Evolutionary conservation across 2,797 vertebrate genomes (phyloP), one percentile per base, ranked within the genome.

Genomic region (Oceanodroma leucorhoa): DNA sequence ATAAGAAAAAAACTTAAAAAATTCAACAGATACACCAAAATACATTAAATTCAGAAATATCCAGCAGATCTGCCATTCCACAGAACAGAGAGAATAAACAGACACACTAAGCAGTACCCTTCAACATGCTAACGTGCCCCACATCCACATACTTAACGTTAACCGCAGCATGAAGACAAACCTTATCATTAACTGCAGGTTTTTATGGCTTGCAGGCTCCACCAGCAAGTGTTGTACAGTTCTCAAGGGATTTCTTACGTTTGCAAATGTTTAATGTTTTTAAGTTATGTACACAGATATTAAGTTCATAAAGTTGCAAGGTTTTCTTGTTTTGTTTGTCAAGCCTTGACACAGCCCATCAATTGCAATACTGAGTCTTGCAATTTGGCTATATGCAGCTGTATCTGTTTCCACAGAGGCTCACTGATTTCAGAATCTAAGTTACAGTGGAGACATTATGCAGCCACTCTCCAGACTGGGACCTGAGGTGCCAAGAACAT

Each of bases 171-270:
- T 2, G 7, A 80, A 85, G 60, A 67, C 89, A 94, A 89, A 60
- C 72, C 85, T 89, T 80, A 87, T 78, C 92, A 60, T 45, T 76
- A 77, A 80, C 67, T 70, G 84, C 89, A 94, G 64, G 43, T 80
- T 87, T 89, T 57, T 57, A 83, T 26, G 57, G 64, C 34, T 90
- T 57, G 29, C 36, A 87, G 64, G 36, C 84, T 87, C 60, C 53
- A 50, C 43, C 60, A 83, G 45, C 64, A 82, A 73, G 43, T 1
- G 3, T 40, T n/a, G 6, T 23, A 73, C 12, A 36, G 2, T 24
- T 79, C 53, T 75, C 61, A 65, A 86, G 36, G 32, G 88, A 83
- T 54, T 87, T 24, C 45, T 65, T 65, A 32, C 7, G 10, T 58
- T 78, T 75, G 18, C 46, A 88, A 57, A 64, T 14, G 3, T 29